A percentile compares a stretch with the other conserved stretches of the same genome.
Evolutionary conservation across 2,888 invertebrate genomes (phyloP).

Genomic region (Cheilosia soror): DNA sequence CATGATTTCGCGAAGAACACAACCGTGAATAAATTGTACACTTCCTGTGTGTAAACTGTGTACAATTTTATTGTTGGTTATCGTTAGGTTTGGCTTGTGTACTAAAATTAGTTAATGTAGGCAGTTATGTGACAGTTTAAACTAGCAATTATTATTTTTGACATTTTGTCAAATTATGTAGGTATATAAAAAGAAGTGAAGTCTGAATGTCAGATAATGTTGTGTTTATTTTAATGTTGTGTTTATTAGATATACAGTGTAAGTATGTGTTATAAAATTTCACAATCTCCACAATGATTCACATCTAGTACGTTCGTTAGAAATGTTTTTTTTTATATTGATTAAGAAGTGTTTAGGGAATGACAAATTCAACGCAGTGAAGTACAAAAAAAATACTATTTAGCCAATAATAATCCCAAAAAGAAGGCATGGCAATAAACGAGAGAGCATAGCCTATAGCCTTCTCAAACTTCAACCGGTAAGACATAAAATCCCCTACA

Average conservation of each 20-base stretch:
- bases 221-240: neutral
- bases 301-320: neutral
- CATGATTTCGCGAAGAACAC: constrained; percentile 26
- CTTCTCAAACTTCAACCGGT: no score
- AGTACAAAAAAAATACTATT: no score
- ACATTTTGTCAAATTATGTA: no score
- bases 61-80: constrained; percentile 9
- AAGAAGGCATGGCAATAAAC: no score
- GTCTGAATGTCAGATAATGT: no score
- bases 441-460: no score
- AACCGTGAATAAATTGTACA: constrained; percentile 39
- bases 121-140: constrained; percentile 26
- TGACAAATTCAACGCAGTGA: no score
- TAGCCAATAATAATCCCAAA: no score
- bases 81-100: constrained; percentile 15
- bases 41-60: constrained; percentile 45
- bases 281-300: neutral
- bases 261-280: neutral
- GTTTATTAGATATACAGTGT: neutral
- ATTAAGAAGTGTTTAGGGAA: no score
- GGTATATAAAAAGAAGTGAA: no score
- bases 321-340: no score
- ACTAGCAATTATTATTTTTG: neutral
- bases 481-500: no score
- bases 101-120: constrained; percentile 5